Base-by-base conservation (phyloP, 2,888 invertebrate species). In the Ophion ellenae region DNA sequence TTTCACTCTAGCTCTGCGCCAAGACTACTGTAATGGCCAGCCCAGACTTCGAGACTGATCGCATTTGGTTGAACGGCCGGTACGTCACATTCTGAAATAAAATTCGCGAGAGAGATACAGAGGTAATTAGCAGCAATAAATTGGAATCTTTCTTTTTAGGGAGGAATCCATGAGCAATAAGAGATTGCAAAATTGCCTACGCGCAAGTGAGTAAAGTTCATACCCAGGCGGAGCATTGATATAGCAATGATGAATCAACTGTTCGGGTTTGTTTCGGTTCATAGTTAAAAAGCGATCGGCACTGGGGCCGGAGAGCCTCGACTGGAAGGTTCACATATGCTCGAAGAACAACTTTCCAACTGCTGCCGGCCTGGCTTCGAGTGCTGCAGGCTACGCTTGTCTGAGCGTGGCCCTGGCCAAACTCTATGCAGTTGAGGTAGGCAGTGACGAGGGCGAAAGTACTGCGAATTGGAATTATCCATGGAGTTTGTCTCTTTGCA, bases 331-430 rank as follows among this genome's bases (percentile, higher is more conserved):
- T 59, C 97, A 97, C 89, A 96, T 98, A 90, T 97, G 97, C 92
- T 98, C 98, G 0, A 96, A 96, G 92, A 99, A 99, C 94, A 99
- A 99, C 95, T 99, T 99, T 92, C 99, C 99, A 14, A 99, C 99
- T 4, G 99, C 99, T 4, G 99, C 99, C 80, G 99, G 99, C 0
- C 95, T 99, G 71, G 99, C 99, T 0, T 99, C 99, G 0, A 99
- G 99, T 82, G 99, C 99, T 40, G 99, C 99, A 63, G 99, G 99
- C 4, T 99, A 99, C 94, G 99, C 99, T 2, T 99, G 99, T 93
- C 94, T 99, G 5, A 91, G 91, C 64, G 83, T 89, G 69, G 96
- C 98, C 0, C 94, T 99, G 81, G 97, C 98, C 0, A 95, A 96
- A 89, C 94, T 98, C 0, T 98, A 97, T 92, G 96, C 96, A 87